A percentile compares a stretch with the other conserved stretches of the same genome.
These are phyloP conservation scores for Anastrepha obliqua DNA, from an alignment of 1,140 invertebrate species.

Conservation along the genomic window DNA sequence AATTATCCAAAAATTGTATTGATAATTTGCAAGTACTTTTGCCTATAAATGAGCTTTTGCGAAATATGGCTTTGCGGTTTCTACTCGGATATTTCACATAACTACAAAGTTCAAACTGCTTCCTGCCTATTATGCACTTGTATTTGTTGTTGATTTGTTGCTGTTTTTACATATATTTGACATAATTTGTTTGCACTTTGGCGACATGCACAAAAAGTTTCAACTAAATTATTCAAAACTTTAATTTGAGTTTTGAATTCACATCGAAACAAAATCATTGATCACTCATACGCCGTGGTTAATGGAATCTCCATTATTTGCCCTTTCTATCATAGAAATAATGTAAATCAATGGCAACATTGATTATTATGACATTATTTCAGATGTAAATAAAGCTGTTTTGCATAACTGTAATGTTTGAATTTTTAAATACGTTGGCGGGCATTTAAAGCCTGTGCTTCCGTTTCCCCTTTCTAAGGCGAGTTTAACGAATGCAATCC, in stretches of 20 bases:
- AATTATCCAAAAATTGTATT: constrained; percentile 16
- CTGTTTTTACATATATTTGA: not conserved
- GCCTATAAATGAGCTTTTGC: constrained; percentile 2
- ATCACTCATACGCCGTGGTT: constrained; percentile 36
- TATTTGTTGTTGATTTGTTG: not conserved
- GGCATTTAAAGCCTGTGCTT: too few species aligned
- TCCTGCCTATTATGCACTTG: not conserved
- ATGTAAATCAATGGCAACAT: too few species aligned
- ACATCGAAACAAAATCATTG: not conserved
- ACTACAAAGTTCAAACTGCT: not conserved
- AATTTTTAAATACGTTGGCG: constrained; percentile 11
- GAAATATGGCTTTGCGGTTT: not conserved
- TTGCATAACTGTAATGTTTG: not conserved
- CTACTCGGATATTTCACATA: not conserved
- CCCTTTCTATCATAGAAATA: too few species aligned
- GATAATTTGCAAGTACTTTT: not conserved
- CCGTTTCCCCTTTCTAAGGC: too few species aligned
- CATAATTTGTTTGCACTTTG: constrained; percentile 14
- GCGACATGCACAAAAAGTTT: not conserved
- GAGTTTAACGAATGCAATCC: too few species aligned
- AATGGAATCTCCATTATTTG: too few species aligned
- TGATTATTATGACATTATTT: too few species aligned
- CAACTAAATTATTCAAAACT: not conserved
- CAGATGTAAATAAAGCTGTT: too few species aligned
- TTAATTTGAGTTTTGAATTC: not conserved